These are phyloP conservation scores for Coenonympha glycerion DNA, from an alignment of 2,888 invertebrate genomes.

Conservation along the genomic window DNA sequence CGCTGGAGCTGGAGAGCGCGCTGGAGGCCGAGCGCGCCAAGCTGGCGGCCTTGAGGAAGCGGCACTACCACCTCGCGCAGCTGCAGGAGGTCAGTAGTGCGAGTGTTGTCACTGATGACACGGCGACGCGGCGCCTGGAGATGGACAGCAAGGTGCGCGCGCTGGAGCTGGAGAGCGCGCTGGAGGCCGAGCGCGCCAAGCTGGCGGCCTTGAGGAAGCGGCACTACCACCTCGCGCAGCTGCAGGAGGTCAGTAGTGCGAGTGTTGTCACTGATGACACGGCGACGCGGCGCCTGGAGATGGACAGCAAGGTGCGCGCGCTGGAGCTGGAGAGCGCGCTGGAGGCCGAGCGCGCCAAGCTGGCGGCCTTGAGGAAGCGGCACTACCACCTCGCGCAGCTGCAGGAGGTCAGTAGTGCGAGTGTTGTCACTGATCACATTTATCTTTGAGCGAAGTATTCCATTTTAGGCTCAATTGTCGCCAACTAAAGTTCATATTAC, in stretches of 20 bases:
- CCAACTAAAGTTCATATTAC: too few relatives aligned
- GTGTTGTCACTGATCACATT: too few relatives aligned
- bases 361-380: constrained; percentile 90
- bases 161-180: too few relatives aligned
- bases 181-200: too few relatives aligned
- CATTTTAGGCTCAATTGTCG: too few relatives aligned
- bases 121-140: background rate
- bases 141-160: background rate
- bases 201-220: too few relatives aligned
- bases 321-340: constrained; percentile 93
- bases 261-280: too few relatives aligned
- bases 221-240: too few relatives aligned
- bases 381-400: constrained; percentile 92
- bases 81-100: constrained; percentile 68
- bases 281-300: constrained; percentile 93
- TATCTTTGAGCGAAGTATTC: too few relatives aligned
- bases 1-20: constrained; percentile 93
- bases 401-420: constrained; percentile 63
- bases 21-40: constrained; percentile 90
- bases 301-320: constrained; percentile 97
- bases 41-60: constrained; percentile 89
- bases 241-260: too few relatives aligned
- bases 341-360: constrained; percentile 88
- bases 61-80: constrained; percentile 92
- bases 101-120: background rate